Base-by-base conservation (phyloP, 2,113 vertebrate genomes). In the Microcebus ravelobensis region DNA sequence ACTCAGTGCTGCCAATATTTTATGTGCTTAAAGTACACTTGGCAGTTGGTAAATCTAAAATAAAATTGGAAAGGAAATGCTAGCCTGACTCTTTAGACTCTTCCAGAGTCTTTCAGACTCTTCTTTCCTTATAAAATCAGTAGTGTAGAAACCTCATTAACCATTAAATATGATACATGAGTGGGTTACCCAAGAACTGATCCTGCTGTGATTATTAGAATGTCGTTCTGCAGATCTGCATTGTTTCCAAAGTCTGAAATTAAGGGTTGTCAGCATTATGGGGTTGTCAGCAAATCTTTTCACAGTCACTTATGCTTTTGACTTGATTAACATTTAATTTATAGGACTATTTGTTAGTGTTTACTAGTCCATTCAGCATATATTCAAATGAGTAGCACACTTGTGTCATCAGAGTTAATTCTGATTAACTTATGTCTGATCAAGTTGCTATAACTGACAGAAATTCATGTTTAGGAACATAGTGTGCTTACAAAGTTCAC, bases 61-160 rank as follows among this genome's bases (percentile, higher is more conserved):
- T 84, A 63, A 89, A 96, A 82, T 84, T 71, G 29, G 71, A 96
- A 95, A 95, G 80, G 89, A 97, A 97, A 71, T 90, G 48, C 81
- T 81, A 76, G 23, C 68, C 36, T 87, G n/a, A 73, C 82, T 90
- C 45, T 95, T 94, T 45, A 36, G 52, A 55, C 15, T 55, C 17
- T 61, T 52, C 55, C 55, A 84, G 52, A 55, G 4, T 52, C 52
- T 61, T 52, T 74, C 55, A 84, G 73, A 80, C 11, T 80, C 36
- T 48, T 94, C 45, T 84, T 83, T 73, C 65, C 50, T 83, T 96
- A 63, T 80, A 71, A 95, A 94, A 73, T 74, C 48, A 67, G 45
- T 73, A 55, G 36, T 79, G 63, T 87, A 90, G 83, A 97, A 85
- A 83, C 95, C 36, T 86, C 50, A 94, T 77, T 92, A 94, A 77